Conservation (phyloP, 2,888 invertebrate species). For the Eupithecia abbreviata region DNA sequence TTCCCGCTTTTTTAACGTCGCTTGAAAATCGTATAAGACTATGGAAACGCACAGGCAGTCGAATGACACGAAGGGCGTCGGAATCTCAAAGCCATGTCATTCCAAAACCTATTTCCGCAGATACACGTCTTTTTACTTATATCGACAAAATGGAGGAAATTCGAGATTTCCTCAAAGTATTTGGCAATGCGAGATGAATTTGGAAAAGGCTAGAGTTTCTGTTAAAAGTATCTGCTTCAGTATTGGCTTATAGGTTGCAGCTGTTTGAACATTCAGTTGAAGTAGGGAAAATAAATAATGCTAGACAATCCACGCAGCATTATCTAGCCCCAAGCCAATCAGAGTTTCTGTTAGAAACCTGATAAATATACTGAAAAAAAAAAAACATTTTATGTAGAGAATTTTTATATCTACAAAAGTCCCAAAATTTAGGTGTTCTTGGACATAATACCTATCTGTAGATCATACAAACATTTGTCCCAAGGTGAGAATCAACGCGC, state of each 20-base stretch:
- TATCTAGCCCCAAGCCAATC: no score
- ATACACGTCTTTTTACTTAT: conserved; percentile 44
- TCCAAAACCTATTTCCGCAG: conserved; percentile 48
- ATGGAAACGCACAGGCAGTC: conserved; percentile 29
- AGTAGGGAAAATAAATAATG: neutral
- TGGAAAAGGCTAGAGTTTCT: conserved; percentile 21
- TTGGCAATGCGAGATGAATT: conserved; percentile 37
- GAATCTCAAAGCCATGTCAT: conserved; percentile 45
- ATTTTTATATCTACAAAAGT: no score
- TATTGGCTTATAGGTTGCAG: neutral
- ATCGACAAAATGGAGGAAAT: conserved; percentile 45
- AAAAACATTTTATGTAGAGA: no score
- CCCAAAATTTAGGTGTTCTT: no score
- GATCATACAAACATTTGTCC: no score
- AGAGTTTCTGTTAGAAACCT: no score
- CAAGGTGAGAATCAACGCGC: no score
- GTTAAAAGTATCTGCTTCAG: neutral
- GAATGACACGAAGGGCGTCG: conserved; percentile 43
- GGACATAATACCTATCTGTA: no score
- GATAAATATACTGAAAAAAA: no score
- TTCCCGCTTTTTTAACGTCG: no score
- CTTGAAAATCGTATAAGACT: neutral
- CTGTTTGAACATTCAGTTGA: neutral
- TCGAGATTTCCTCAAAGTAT: conserved; percentile 43
- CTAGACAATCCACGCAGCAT: no score